Percentiles rank a stretch among this genome's conserved stretches.
These are phyloP conservation scores for Pseudorhiza aurosa DNA, from an alignment of 30 jellyfish, hydroid and myxozoan species.

Conservation along the genomic window DNA sequence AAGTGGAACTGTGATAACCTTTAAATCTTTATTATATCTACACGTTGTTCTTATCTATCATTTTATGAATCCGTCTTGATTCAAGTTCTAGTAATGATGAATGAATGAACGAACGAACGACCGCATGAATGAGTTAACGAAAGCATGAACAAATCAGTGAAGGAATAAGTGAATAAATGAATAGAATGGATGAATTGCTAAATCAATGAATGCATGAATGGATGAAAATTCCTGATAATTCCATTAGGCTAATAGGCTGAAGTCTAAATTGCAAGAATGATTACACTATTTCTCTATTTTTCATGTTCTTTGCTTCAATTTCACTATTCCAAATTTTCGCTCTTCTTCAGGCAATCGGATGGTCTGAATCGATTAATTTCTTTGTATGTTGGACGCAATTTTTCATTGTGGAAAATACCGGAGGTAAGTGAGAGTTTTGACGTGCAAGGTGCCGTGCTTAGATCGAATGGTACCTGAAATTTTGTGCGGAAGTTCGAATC, in stretches of 20 bases:
- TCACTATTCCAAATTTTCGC: neutral
- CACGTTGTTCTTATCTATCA: no score
- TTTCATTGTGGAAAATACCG: conserved; percentile 86
- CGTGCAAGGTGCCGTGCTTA: no score
- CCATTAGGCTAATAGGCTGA: no score
- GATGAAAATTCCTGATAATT: no score
- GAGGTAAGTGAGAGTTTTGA: conserved; percentile 62
- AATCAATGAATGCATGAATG: neutral
- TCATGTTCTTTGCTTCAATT: no score
- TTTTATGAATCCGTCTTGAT: no score
- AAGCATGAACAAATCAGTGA: neutral
- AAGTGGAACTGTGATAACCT: no score
- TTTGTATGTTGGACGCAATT: conserved; percentile 78
- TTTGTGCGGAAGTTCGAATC: no score
- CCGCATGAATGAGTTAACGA: neutral
- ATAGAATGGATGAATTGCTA: neutral
- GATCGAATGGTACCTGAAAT: no score
- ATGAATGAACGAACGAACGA: neutral
- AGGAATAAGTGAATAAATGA: neutral
- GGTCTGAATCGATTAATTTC: conserved; percentile 73
- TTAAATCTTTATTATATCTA: no score
- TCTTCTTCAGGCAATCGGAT: conserved; percentile 56
- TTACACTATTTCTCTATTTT: no score
- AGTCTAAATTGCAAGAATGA: no score
- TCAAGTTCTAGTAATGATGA: neutral